These are phyloP conservation scores for Zaprionus kolodkinae DNA, from an alignment of 1,140 invertebrate species.

Conservation along the genomic window DNA sequence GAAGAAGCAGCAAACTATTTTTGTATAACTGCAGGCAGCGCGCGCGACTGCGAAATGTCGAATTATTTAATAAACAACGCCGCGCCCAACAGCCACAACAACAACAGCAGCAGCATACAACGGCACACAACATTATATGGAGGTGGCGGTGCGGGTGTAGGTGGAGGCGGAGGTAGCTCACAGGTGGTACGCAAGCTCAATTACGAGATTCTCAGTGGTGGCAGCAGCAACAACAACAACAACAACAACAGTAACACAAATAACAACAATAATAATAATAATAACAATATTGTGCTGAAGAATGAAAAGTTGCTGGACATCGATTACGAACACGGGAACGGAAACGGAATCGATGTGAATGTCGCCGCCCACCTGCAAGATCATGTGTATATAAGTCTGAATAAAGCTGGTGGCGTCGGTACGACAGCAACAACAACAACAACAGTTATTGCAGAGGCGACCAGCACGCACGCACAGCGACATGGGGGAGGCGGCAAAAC, in stretches of 20 bases:
- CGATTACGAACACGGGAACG: constrained; percentile 58
- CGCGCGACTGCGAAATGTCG: constrained; percentile 71
- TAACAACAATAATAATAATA: constrained; percentile 56
- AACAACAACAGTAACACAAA: constrained; percentile 22
- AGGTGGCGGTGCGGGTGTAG: constrained; percentile 11
- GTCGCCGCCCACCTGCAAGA: constrained; percentile 89
- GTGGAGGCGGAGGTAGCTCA: constrained; percentile 13
- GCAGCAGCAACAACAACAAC: constrained; percentile 35
- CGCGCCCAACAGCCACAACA: constrained; percentile 52
- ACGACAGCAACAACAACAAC: constrained; percentile 85
- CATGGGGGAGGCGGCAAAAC: constrained; percentile 63
- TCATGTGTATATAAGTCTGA: constrained; percentile 88
- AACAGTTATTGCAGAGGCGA: constrained; percentile 65
- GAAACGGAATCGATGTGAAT: constrained; percentile 42
- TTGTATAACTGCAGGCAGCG: constrained; percentile 51
- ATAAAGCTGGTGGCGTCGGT: constrained; percentile 85
- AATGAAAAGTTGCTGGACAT: constrained; percentile 53
- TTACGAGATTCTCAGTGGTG: constrained; percentile 46
- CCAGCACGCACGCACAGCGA: constrained; percentile 79
- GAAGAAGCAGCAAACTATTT: constrained; percentile 35
- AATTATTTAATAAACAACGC: constrained; percentile 73
- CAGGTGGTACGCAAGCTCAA: constrained; percentile 67
- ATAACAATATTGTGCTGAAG: constrained; percentile 73
- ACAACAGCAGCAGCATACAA: constrained; percentile 39
- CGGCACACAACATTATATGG: constrained; percentile 53